These are phyloP conservation scores for Pristionchus maxplancki DNA, from an alignment of 2,888 invertebrate genomes.

Conservation along the genomic window DNA sequence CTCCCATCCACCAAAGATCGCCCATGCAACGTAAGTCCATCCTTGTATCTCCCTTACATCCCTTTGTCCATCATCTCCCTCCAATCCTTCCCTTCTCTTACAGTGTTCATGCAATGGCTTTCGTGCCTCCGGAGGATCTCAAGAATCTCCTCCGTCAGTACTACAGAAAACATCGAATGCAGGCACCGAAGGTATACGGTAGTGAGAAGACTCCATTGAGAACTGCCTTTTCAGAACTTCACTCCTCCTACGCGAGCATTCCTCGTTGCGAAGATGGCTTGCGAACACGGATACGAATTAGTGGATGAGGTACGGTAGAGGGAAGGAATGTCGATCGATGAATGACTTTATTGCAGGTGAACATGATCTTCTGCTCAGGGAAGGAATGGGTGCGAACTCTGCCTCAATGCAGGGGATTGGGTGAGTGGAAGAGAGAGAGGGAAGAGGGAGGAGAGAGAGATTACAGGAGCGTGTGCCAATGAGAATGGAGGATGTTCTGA, in stretches of 20 bases:
- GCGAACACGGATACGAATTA: slow-evolving; percentile 76
- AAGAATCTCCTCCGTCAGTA: slow-evolving; percentile 75
- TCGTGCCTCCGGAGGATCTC: slow-evolving; percentile 76
- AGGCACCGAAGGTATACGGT: slow-evolving; percentile 62
- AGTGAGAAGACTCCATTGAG: neutral
- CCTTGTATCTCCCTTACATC: neutral
- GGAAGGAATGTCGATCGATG: neutral
- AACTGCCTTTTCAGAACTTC: slow-evolving; percentile 46
- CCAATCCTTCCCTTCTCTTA: slow-evolving; percentile 51
- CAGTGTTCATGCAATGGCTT: slow-evolving; percentile 77
- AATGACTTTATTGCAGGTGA: slow-evolving; percentile 50
- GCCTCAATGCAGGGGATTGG: slow-evolving; percentile 73
- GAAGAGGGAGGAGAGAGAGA: neutral
- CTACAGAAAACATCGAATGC: slow-evolving; percentile 74
- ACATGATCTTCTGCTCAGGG: slow-evolving; percentile 75
- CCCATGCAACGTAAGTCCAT: slow-evolving; percentile 72
- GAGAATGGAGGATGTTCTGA: slow-evolving; percentile 77
- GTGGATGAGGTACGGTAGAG: slow-evolving; percentile 69
- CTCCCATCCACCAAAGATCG: slow-evolving; percentile 72
- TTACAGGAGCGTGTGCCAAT: slow-evolving; percentile 68
- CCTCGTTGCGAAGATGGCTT: slow-evolving; percentile 77
- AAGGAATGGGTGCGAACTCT: slow-evolving; percentile 74
- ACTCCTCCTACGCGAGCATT: slow-evolving; percentile 61
- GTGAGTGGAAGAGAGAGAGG: slow-evolving; percentile 49
- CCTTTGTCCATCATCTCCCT: neutral